Percentiles rank a stretch among this genome's conserved stretches.
Conservation (phyloP, 2,113 vertebrate genomes). For the Cranoglanis bouderius region DNA sequence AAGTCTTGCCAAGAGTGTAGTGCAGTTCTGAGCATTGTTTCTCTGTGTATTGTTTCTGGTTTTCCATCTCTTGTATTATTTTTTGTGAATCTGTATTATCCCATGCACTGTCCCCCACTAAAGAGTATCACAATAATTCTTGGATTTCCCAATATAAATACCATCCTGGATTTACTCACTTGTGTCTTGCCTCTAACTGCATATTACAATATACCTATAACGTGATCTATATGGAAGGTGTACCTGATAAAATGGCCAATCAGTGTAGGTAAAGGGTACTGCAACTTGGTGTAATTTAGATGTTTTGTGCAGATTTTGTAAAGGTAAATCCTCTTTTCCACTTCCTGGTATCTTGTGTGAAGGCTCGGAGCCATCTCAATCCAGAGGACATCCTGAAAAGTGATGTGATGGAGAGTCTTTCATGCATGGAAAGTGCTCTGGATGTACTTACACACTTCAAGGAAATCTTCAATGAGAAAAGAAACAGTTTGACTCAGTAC, state of each 20-base stretch:
- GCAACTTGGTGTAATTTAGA: neutral
- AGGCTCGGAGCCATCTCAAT: conserved; percentile 80
- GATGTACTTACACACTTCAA: conserved; percentile 78
- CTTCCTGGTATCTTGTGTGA: neutral
- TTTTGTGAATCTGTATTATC: neutral
- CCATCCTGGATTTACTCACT: too few species aligned
- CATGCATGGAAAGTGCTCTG: conserved; percentile 72
- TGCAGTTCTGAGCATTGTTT: neutral
- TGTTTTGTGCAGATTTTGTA: neutral
- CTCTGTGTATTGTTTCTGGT: neutral
- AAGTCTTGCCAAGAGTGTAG: neutral
- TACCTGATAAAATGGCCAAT: neutral
- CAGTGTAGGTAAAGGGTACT: neutral
- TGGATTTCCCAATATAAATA: neutral
- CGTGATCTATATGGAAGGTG: neutral
- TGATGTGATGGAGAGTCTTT: conserved; percentile 81
- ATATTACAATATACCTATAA: neutral
- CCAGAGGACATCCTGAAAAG: conserved; percentile 86
- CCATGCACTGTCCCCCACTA: neutral
- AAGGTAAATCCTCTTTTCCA: neutral
- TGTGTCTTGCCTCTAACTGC: neutral
- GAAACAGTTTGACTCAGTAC: conserved; percentile 72
- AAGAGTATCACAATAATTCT: neutral
- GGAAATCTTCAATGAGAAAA: conserved; percentile 72
- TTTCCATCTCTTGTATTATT: neutral